Base-by-base conservation (phyloP, 2,888 invertebrate species). In the Drosophila tripunctata region DNA sequence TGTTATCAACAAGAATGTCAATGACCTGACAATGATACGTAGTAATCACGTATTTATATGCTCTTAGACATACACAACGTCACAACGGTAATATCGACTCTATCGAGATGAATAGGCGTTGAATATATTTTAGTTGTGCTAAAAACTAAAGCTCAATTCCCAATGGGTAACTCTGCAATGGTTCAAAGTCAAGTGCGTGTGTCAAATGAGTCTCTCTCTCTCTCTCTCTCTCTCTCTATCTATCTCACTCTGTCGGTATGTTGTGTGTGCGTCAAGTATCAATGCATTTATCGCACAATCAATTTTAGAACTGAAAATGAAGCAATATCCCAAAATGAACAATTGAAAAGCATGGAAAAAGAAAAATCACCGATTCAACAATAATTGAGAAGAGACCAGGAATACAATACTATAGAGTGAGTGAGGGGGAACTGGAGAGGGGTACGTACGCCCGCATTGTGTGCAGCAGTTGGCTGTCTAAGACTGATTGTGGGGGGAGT, bases 231-330 rank as follows among this genome's bases (percentile, higher is more conserved):
- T 10, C 10, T 3, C 27, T 27, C 3, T 10, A 8, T 27, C 27
- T 8, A 3, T 8, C 3, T 3, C 24, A 3, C 27, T 10, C 21
- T 31, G 45, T 40, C 19, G 24, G 43, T 54, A 12, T 45, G 41
- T 44, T 41, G 19, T 38, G 63, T 38, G 21, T 48, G 27, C 15
- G 24, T 43, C 21, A 21, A 54, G 48, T 55, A 62, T 60, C 62
- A 56, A 72, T 71, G 55, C 72, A 56, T 30, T 79, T 71, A 78
- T 72, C 68, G 48, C 62, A 72, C 63, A 65, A 62, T 72, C 54
- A 78, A 71, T 54, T 55, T 48, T 41, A 27, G 50, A 67, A 54
- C 10, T 45, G 24, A 47, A 38, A 69, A 44, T 40, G 40, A 41
- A 50, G 17, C 41, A 44, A 75, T 48, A 41, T 36, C 48, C n/a